Base-by-base conservation (phyloP, 2,113 vertebrate genomes). In the Channa maculata region DNA sequence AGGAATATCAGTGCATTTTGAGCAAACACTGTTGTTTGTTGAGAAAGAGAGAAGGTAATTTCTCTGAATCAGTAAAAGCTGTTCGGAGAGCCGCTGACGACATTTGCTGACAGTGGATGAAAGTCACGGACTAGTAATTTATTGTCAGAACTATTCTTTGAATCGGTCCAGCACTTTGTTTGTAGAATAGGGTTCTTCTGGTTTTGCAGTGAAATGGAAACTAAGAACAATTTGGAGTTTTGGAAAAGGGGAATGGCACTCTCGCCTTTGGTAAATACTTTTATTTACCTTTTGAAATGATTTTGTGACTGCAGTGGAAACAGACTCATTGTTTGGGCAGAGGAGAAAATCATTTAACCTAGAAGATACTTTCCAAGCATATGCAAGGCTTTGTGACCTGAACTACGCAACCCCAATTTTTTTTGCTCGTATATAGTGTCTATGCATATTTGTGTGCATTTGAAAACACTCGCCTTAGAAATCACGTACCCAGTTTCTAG, bases 41-140 rank as follows among this genome's bases (percentile, higher is more conserved):
- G 13, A 67, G 73, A 46, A 48, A 12, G 46, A 57, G 43, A 58
- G 24, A 38, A 46, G 60, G 84, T 82, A 81, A 58, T 77, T 79
- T 72, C 46, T 81, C 24, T 82, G 79, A 83, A 72, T 89, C 48
- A 65, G 65, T 59, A 65, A 64, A 77, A 73, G 53, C 55, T 85
- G 61, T 80, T 79, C 62, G 54, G n/a, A 82, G 71, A 78, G 55
- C 77, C 44, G 72, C 62, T 38, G 60, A 52, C 9, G 60, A 44
- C 53, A 59, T 84, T 75, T 75, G 6, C 46, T 62, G 63, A 39
- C 10, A 6, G 5, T 13, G 2, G 14, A 65, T 38, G n/a, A 45
- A 53, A 70, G 68, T 71, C 36, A 57, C 38, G n/a, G 44, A 51
- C 12, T 63, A n/a, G 52, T n/a, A 46, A 2, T 15, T 43, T 60